Evolutionary conservation across 2,113 vertebrate species (phyloP), one percentile per base, ranked within the genome.

Genomic region (Neofelis nebulosa): DNA sequence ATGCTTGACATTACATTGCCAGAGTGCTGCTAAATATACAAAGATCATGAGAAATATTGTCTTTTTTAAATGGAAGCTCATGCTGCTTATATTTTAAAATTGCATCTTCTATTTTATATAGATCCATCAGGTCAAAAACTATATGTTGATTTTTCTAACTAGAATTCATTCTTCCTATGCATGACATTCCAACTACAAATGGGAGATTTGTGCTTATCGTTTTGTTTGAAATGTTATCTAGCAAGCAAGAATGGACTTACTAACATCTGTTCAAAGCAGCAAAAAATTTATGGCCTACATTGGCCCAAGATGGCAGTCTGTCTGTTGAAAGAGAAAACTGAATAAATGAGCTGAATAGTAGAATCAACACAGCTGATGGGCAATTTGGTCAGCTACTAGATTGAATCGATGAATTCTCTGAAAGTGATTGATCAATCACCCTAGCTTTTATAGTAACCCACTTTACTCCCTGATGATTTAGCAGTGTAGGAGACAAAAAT

Each of bases 371-470:
- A 95, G 93, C 74, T 87, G 29, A 92, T 74, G 85, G 95, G 84
- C 80, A 74, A 33, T 96, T 90, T 96, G 84, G 85, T 57, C 73
- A 83, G 36, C 63, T 33, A 89, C 68, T 87, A 74, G 45, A 94
- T 9, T 87, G 91, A 95, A 84, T 96, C 48, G 2, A 65, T 95
- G 45, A 92, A 76, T 48, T 66, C 79, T 66, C 68, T 57, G 95
- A 94, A 90, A 85, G 68, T 74, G 91, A 92, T 50, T 79, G 84
- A 97, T 97, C 36, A 76, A 88, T 94, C 80, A 94, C 55, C 33
- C 29, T 45, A 65, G 33, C 3, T 92, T 92, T 78, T 78, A 41
- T 5, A 66, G 73, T 27, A 86, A 68, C n/a, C 66, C 50, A n/a
- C 48, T 94, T 96, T 94, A 78, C 66, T 74, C 55, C 78, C 68